Evolutionary conservation across 1,140 invertebrate species (phyloP), one percentile per base, ranked within the genome.

Genomic region (Leptopilina clavipes): DNA sequence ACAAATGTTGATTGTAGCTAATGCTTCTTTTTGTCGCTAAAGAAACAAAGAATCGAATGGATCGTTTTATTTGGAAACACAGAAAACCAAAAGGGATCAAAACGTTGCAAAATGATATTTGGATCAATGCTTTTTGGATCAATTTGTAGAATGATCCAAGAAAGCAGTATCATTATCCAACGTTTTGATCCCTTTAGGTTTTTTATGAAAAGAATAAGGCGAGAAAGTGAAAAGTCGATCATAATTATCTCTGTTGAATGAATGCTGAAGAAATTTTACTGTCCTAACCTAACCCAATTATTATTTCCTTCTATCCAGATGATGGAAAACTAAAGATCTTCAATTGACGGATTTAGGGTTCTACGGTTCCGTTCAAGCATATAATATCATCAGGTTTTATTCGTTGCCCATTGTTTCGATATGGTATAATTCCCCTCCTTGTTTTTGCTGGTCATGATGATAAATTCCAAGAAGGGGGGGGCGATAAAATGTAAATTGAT

Each of bases 211-310:
- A n/a, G 22, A 59, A 22, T 19, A 19, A 22, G 10, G 56, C n/a
- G 19, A 59, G 19, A 59, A 31, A 37, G 59, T 14, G 22, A 22
- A 37, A 1, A n/a, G 12, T 37, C 22, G 5, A 65, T 25, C 12
- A 31, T 31, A 65, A 65, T 65, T 65, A 31, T 65, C 25, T 65
- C 25, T 31, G 25, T 8, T 65, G 9, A 31, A 7, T 22, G 11
- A n/a, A 65, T 65, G 5, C 37, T 56, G 17, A 17, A 18, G 43
- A 75, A 76, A 76, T 72, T 70, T 76, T 44, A 56, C 43, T 17
- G 14, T 11, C 40, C 40, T 31, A 65, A 54, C 43, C 40, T 40
- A 31, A 25, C 22, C 40, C 59, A 77, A 72, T 80, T 75, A 79
- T 75, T 77, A 75, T 77, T 37, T 14, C 37, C 43, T 17, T 7